Evolutionary conservation across 2,888 invertebrate genomes (phyloP).

Genomic region (Liopterus haemorrhoidalis): DNA sequence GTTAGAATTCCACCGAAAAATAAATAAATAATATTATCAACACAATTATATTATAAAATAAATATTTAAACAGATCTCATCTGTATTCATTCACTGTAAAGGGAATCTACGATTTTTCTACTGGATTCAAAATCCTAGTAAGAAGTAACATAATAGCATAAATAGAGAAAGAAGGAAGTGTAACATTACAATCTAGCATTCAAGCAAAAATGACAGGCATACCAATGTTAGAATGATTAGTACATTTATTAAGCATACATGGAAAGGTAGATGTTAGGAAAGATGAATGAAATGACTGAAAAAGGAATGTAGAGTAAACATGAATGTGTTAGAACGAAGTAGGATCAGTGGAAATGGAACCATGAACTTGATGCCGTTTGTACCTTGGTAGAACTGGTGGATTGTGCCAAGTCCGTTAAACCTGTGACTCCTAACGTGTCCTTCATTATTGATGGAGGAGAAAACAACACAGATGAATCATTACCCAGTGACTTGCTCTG

Average conservation of each 20-base stretch:
- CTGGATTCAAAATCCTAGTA: too few species aligned
- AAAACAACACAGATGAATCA: slow-evolving; percentile 73
- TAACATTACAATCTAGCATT: too few species aligned
- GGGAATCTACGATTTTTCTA: too few species aligned
- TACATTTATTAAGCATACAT: slow-evolving; percentile 16
- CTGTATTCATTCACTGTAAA: too few species aligned
- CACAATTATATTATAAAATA: too few species aligned
- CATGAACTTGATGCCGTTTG: slow-evolving; percentile 21
- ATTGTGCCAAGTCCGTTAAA: slow-evolving; percentile 52
- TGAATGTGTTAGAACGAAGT: slow-evolving; percentile 5
- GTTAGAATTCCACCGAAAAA: too few species aligned
- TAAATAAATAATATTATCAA: too few species aligned
- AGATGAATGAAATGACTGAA: slow-evolving; percentile 13
- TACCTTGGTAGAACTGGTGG: slow-evolving; percentile 45
- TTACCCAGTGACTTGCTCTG: slow-evolving; percentile 82
- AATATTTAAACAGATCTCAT: too few species aligned
- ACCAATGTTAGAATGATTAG: too few species aligned
- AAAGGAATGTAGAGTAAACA: slow-evolving; percentile 9
- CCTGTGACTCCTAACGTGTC: slow-evolving; percentile 67
- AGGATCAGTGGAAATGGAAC: slow-evolving; percentile 18
- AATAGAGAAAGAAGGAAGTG: too few species aligned
- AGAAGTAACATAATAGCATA: too few species aligned
- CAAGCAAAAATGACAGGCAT: too few species aligned
- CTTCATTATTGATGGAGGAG: slow-evolving; percentile 81
- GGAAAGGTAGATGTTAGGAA: not conserved